Evolutionary conservation across 2,113 vertebrate species (phyloP), one percentile per base, ranked within the genome.

Genomic region (Hydropotes inermis): DNA sequence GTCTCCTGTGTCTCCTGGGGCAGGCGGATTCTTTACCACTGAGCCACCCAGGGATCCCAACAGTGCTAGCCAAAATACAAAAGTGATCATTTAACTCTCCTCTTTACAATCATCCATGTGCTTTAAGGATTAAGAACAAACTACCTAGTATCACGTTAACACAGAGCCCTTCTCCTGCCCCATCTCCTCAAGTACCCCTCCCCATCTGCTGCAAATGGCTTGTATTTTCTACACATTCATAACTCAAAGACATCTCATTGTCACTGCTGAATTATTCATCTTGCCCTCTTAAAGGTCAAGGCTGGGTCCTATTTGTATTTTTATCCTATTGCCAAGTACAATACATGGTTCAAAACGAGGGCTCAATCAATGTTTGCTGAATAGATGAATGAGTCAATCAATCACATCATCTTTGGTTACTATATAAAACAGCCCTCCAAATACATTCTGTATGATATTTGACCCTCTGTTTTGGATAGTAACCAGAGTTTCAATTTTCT

Each of bases 401-500:
- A 76, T 94, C 39, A 91, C 67, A 89, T 94, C 25, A 83, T 93
- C 70, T 60, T 64, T 70, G n/a, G 14, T 90, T 50, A 25, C 16
- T 2, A 33, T 55, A 58, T 82, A 87, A 94, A 92, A 92, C 6
- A 83, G 45, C 17, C 25, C 12, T 84, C 47, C 54, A 27, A 91
- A 60, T 45, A n/a, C 21, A 89, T 50, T 88, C 43, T 82, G 13
- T 12, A 64, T 19, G 16, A 79, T 30, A 70, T 25, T 70, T 92
- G 58, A 78, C 19, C 8, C 60, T 82, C 91, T 90, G 7, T 16
- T 76, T 33, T 45, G 30, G 43, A 39, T 33, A 52, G 30, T 64
- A 81, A 78, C 12, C 57, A 91, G 94, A 39, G 78, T 84, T 70
- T 61, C 5, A 16, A 78, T 96, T 87, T 82, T 84, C 47, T 85